Conservation (phyloP, 2,797 vertebrate genomes). For the Rhincodon typus region DNA sequence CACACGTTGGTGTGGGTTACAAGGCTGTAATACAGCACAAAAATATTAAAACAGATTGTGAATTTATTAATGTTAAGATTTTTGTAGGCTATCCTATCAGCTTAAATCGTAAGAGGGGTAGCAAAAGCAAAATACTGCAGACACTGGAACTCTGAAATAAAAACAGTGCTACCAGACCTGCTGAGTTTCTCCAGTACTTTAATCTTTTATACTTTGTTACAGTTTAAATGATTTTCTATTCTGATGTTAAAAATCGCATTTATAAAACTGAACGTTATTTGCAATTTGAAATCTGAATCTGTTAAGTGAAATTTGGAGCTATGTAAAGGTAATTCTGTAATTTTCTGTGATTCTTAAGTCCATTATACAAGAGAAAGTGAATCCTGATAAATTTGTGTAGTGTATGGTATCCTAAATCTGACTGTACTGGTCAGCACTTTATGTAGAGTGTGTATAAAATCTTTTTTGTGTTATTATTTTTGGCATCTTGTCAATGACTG, state of each 20-base stretch:
- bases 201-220: not conserved
- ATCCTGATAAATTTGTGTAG: not conserved
- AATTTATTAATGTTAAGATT: not conserved
- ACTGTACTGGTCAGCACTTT: not conserved
- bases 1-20: not conserved
- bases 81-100: not conserved
- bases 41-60: not conserved
- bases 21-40: not conserved
- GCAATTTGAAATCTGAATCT: not conserved
- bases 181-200: too few species aligned
- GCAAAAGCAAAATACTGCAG: too few species aligned
- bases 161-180: too few species aligned
- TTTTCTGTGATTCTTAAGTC: not conserved
- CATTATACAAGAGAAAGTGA: not conserved
- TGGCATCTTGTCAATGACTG: not conserved
- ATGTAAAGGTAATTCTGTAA: not conserved
- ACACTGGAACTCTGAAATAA: too few species aligned
- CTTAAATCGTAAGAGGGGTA: too few species aligned
- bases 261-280: not conserved
- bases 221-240: not conserved
- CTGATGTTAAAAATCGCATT: not conserved
- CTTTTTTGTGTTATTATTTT: not conserved
- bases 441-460: not conserved
- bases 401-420: not conserved
- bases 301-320: not conserved